Base-by-base conservation (phyloP, 2,797 vertebrate genomes). In the Podarcis lilfordi region DNA sequence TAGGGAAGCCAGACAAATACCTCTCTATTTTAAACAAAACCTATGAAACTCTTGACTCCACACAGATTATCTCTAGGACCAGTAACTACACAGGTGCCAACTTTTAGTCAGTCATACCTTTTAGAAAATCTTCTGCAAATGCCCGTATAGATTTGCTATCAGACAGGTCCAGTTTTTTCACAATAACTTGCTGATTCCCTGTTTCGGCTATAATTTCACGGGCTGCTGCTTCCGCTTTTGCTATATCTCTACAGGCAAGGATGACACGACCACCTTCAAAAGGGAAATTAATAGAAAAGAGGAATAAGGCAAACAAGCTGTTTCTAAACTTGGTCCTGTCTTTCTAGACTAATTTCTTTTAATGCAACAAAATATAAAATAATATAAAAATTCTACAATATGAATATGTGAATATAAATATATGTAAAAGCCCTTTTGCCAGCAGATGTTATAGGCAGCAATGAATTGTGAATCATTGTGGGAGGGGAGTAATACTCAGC, bases 201-300 rank as follows among this genome's bases (percentile, higher is more conserved):
- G 96, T 97, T 7, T 94, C 90, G 1, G 94, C 94, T 86, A 96
- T 95, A 93, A 99, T 99, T 80, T 98, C 98, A 77, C 91, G 96
- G 3, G 98, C 98, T 6, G 97, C 97, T 89, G 96, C 96, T 93
- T 99, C 98, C 25, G 97, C 98, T 91, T 99, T 99, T 25, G 91
- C 96, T 69, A 97, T 88, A 81, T 99, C 97, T 91, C 98, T 96
- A 94, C 98, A 99, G 0, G 98, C 99, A 77, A 99, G 91, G 86
- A 99, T 98, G 75, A 99, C 98, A 50, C 97, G 97, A 0, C 98
- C 99, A 40, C 99, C 99, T 99, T 95, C 74, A 66, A 91, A 64
- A 0, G 5, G 43, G 5, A 69, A 2, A 82, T 21, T 86, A 88
- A n/a, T 4, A 61, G n/a, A 32, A 61, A 59, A 59, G 66, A 61